phyloP scores from a whole-genome alignment of 2,888 invertebrate species.

The Polydesmus complanatus region DNA sequence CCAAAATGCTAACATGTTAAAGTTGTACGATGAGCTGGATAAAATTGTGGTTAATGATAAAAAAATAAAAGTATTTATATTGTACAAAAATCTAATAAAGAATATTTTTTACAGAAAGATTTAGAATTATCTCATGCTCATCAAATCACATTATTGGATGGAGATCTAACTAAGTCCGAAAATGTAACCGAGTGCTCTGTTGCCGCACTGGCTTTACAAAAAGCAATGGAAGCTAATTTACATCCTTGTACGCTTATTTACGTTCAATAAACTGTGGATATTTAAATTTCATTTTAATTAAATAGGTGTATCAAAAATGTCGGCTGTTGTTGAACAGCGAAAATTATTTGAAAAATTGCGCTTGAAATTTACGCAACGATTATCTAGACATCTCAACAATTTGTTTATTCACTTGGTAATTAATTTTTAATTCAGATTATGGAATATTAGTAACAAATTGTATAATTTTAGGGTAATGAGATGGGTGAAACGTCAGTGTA shows the following conservation, averaged over 20 bases:
- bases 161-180: constrained; percentile 51
- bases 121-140: constrained; percentile 54
- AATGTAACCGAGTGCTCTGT: constrained; percentile 38
- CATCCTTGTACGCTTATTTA: constrained; percentile 27
- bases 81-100: background rate
- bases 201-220: constrained; percentile 57
- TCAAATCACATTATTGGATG: constrained; percentile 52
- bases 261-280: constrained; percentile 8
- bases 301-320: constrained; percentile 38
- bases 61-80: background rate
- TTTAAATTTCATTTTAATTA: background rate
- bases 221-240: constrained; percentile 47
- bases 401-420: constrained; percentile 77
- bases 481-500: constrained; percentile 46
- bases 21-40: constrained; percentile 60
- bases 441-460: background rate
- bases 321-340: constrained; percentile 67
- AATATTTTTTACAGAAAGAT: constrained; percentile 39
- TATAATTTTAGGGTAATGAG: constrained; percentile 38
- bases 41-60: constrained; percentile 52
- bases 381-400: constrained; percentile 84
- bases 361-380: constrained; percentile 62
- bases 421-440: constrained; percentile 6
- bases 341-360: constrained; percentile 61
- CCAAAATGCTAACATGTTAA: constrained; percentile 70